phyloP scores from a whole-genome alignment of 2,888 invertebrate species.

The Gastrophysa polygoni region DNA sequence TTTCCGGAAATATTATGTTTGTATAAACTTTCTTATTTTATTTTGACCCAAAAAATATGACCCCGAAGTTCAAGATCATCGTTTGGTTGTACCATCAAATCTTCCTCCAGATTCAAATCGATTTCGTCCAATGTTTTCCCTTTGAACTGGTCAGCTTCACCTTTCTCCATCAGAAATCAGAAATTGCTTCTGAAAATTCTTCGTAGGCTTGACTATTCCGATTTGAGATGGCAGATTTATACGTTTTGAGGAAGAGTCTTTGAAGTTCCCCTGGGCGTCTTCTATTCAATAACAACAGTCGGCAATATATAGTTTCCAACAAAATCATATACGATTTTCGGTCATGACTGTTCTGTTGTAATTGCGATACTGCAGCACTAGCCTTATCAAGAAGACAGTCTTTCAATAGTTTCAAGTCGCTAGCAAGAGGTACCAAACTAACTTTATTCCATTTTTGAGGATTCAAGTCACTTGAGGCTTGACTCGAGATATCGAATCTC shows the following conservation, averaged over 20 bases:
- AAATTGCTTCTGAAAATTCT: conserved; percentile 25
- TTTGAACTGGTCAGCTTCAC: too few relatives aligned
- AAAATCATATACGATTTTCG: conserved; percentile 19
- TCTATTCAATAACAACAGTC: conserved; percentile 34
- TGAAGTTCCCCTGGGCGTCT: conserved; percentile 40
- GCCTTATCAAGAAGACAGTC: conserved; percentile 20
- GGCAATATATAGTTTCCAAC: conserved; percentile 27
- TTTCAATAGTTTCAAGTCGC: conserved; percentile 36
- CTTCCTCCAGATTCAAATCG: too few relatives aligned
- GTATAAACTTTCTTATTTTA: too few relatives aligned
- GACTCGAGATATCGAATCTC: conserved; percentile 33
- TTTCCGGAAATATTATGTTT: too few relatives aligned
- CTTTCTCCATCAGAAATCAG: too few relatives aligned
- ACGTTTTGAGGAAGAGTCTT: conserved; percentile 18
- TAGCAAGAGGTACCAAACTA: conserved; percentile 17
- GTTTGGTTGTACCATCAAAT: too few relatives aligned
- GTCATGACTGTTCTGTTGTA: background rate
- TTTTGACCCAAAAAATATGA: too few relatives aligned
- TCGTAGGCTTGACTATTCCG: conserved; percentile 22
- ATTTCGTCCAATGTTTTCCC: too few relatives aligned
- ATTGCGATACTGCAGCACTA: background rate
- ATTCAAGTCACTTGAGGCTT: conserved; percentile 13
- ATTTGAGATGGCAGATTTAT: conserved; percentile 9
- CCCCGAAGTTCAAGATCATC: too few relatives aligned
- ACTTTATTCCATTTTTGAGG: conserved; percentile 15